A percentile compares a stretch with the other conserved stretches of the same genome.
These are phyloP conservation scores for Pseudococcus viburni DNA, from an alignment of 2,888 invertebrate genomes.

Conservation along the genomic window DNA sequence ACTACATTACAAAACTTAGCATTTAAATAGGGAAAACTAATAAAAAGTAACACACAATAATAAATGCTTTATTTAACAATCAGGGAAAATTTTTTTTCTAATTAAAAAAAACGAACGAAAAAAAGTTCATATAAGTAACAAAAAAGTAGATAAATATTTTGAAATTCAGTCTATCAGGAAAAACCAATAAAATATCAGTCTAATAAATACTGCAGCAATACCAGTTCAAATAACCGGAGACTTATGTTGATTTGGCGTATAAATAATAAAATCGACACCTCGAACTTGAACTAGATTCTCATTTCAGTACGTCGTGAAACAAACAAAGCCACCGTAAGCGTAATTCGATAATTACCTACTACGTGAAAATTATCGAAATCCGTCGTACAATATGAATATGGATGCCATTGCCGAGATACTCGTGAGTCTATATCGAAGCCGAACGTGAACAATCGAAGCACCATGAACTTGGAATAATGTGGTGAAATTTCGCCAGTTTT, in stretches of 20 bases:
- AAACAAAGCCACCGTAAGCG: slow-evolving; percentile 53
- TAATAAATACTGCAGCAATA: slow-evolving; percentile 39
- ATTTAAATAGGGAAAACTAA: slow-evolving; percentile 54
- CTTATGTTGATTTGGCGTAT: not conserved
- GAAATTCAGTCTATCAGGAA: slow-evolving; percentile 55
- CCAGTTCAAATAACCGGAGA: not conserved
- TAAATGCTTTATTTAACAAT: slow-evolving; percentile 62
- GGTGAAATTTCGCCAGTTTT: not conserved
- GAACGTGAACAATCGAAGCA: not conserved
- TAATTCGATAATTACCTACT: slow-evolving; percentile 10
- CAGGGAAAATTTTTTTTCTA: slow-evolving; percentile 51
- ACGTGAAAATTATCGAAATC: not conserved
- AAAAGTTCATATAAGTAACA: slow-evolving; percentile 56
- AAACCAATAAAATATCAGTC: slow-evolving; percentile 59
- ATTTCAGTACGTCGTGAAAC: not conserved
- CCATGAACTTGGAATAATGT: not conserved
- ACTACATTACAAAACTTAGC: slow-evolving; percentile 56
- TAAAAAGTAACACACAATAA: slow-evolving; percentile 63
- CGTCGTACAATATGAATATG: not conserved
- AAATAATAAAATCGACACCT: slow-evolving; percentile 21
- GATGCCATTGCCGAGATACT: not conserved
- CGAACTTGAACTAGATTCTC: not conserved
- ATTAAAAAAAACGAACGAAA: slow-evolving; percentile 50
- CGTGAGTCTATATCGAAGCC: not conserved
- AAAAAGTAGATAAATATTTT: slow-evolving; percentile 42